Base-by-base conservation (phyloP, 2,113 vertebrate species). In the Melanostigma gelatinosum region DNA sequence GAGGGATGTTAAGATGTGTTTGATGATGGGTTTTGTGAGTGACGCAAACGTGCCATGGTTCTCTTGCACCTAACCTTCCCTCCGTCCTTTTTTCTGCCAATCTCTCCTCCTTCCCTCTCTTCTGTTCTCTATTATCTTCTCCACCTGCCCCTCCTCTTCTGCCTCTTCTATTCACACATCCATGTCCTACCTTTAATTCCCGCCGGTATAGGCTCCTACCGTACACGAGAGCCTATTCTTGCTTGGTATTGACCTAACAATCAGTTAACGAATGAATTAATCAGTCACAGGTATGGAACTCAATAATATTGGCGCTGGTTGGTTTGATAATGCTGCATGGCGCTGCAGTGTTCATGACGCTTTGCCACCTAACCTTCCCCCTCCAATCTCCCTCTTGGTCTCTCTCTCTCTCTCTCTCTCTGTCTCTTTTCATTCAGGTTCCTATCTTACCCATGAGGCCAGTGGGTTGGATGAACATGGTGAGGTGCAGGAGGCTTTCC, bases 401-500 rank as follows among this genome's bases (percentile, higher is more conserved):
- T 81, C 48, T 79, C 40, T 72, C 38, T 71, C 36, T 68, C 40
- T 73, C 32, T 70, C 62, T 74, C 74, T 64, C 13, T 46, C 74
- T 64, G 15, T 46, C 50, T 81, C 46, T 89, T 67, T 73, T 64
- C 55, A 18, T 66, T 3, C 86, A 98, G 97, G 97, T 72, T 98
- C 97, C 73, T 98, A 98, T 93, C 95, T 97, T 92, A 98, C 97
- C 83, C 97, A 98, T 20, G 97, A 98, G 92, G 97, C 97, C 84
- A 98, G 97, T 61, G 97, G 97, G 40, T 93, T 98, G 91, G 97
- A 98, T 46, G 97, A 98, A 80, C 97, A 98, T 40, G 97, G 97
- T 6, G 97, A 98, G 89, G 97, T 97, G 79, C 96, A 97, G 76
- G 97, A 98, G 92, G 97, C 97, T 63, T 98, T 98, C 88, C 97